A percentile compares a stretch with the other conserved stretches of the same genome.
These are phyloP conservation scores for Chaenodraco wilsoni DNA, from an alignment of 2,797 vertebrate species.

Conservation along the genomic window DNA sequence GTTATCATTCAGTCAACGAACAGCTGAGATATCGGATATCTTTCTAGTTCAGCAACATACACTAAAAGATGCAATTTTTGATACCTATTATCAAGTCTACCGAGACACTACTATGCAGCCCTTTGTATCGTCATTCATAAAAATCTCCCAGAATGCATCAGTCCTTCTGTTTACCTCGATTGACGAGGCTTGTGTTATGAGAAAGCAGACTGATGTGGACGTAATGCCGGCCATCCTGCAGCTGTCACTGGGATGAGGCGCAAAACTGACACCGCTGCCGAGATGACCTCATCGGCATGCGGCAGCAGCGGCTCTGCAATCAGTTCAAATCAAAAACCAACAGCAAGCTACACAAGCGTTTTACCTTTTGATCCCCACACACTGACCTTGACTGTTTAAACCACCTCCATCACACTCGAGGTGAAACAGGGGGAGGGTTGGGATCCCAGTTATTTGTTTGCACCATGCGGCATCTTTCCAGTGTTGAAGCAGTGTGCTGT, in stretches of 20 bases:
- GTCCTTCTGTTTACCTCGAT: slow-evolving; percentile 6
- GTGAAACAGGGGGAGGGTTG: slow-evolving; percentile 11
- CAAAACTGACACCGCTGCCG: slow-evolving; percentile 56
- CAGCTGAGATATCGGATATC: slow-evolving; percentile 1
- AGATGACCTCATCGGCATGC: slow-evolving; percentile 73
- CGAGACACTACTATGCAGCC: slow-evolving; percentile 2
- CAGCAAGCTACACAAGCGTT: slow-evolving; percentile 29
- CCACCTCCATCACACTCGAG: slow-evolving; percentile 34
- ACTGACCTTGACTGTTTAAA: slow-evolving; percentile 63
- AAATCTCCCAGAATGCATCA: slow-evolving; percentile 2
- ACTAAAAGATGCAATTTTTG: slow-evolving; percentile 2
- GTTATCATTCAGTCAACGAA: slow-evolving; percentile 6
- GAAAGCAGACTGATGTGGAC: slow-evolving; percentile 29
- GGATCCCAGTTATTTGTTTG: slow-evolving; percentile 41
- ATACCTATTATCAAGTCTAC: slow-evolving; percentile 10
- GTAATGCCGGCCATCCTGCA: slow-evolving; percentile 53
- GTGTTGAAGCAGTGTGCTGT: slow-evolving; percentile 32
- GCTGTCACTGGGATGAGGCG: slow-evolving; percentile 62
- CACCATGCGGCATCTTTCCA: slow-evolving; percentile 46
- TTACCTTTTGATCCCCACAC: slow-evolving; percentile 48
- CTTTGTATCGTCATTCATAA: slow-evolving; percentile 19
- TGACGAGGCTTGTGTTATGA: slow-evolving; percentile 10
- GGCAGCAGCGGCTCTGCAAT: slow-evolving; percentile 46
- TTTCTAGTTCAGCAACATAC: slow-evolving; percentile 3
- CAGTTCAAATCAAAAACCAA: slow-evolving; percentile 54